A percentile compares a stretch with the other conserved stretches of the same genome.
Evolutionary conservation across 2,888 invertebrate genomes (phyloP).

Genomic region (Stomorhina lunata): DNA sequence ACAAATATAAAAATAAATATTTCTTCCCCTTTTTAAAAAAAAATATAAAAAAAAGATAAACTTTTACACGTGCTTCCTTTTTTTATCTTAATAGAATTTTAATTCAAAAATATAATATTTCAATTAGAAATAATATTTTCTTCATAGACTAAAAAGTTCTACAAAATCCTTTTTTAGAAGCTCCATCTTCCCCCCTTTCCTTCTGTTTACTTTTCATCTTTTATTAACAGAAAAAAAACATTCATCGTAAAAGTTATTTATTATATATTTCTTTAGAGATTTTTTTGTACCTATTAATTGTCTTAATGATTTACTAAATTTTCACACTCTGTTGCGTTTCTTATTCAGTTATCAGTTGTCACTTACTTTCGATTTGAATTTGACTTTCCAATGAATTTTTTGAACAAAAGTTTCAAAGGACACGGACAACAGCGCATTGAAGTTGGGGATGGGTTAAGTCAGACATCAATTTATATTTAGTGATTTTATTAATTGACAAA

Average conservation of each 20-base stretch:
- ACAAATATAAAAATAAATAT: not conserved
- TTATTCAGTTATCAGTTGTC: constrained; percentile 52
- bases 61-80: no score
- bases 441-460: no score
- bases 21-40: not conserved
- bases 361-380: constrained; percentile 38
- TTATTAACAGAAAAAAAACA: not conserved
- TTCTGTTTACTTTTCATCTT: not conserved
- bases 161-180: constrained; percentile 7
- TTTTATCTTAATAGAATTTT: not conserved
- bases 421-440: not conserved
- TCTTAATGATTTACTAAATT: constrained; percentile 32
- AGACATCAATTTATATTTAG: constrained; percentile 49
- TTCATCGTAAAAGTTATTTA: not conserved
- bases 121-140: not conserved
- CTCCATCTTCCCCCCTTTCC: not conserved
- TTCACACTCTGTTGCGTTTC: constrained; percentile 36
- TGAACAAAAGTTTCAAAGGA: not conserved
- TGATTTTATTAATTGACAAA: constrained; percentile 61
- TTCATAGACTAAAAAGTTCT: not conserved
- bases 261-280: not conserved
- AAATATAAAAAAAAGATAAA: not conserved
- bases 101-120: not conserved
- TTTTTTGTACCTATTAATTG: constrained; percentile 4
- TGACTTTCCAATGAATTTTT: constrained; percentile 13